These are phyloP conservation scores for Atta colombica DNA, from an alignment of 1,140 invertebrate species.

Conservation along the genomic window DNA sequence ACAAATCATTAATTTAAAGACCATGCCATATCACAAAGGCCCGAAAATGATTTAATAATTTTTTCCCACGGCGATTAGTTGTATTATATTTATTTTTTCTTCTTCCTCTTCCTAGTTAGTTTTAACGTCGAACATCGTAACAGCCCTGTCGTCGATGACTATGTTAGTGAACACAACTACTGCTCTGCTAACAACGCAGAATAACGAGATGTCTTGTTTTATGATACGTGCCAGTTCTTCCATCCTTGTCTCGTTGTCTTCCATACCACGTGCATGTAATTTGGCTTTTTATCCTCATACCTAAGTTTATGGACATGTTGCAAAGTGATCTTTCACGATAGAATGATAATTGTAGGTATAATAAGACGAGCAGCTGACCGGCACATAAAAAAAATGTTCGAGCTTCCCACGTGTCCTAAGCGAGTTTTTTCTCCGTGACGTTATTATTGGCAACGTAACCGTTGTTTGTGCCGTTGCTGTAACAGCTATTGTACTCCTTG, in stretches of 20 bases:
- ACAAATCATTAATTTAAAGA: constrained; percentile 36
- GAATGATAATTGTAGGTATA: constrained; percentile 29
- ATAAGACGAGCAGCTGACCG: constrained; percentile 39
- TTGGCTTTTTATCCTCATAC: constrained; percentile 3
- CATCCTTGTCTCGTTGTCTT: constrained; percentile 3
- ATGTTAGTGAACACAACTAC: constrained; percentile 63
- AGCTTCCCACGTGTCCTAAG: constrained; percentile 72
- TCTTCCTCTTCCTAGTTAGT: constrained; percentile 17
- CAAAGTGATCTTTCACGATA: constrained; percentile 23
- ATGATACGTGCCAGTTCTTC: constrained; percentile 39
- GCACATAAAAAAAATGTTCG: constrained; percentile 29
- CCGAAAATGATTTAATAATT: not conserved
- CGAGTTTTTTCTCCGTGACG: constrained; percentile 83
- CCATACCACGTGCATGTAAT: constrained; percentile 15
- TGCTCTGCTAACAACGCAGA: constrained; percentile 53
- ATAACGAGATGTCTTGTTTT: constrained; percentile 44
- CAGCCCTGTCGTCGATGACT: constrained; percentile 44
- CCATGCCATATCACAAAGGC: not conserved
- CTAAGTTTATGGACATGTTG: constrained; percentile 14
- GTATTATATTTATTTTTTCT: not conserved
- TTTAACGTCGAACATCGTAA: constrained; percentile 31
- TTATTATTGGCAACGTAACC: constrained; percentile 88
- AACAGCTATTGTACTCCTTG: constrained; percentile 89
- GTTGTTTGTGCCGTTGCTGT: constrained; percentile 90
- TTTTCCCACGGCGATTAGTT: not conserved